Percentiles rank a stretch among this genome's conserved stretches.
Conservation (phyloP, 1,140 invertebrate species). For the Vollenhovia emeryi region DNA sequence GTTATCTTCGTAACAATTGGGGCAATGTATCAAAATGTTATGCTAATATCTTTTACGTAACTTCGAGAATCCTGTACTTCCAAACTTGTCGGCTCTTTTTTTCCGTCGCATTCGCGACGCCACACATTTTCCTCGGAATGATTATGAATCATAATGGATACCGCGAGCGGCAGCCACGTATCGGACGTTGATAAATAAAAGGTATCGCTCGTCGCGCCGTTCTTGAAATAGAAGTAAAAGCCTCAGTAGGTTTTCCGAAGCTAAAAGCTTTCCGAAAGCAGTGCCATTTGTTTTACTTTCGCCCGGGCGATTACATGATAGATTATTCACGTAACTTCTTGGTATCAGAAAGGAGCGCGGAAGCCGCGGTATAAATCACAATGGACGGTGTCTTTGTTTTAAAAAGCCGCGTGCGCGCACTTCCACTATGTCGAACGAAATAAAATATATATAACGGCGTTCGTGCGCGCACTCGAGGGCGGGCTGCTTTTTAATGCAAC, state of each 20-base stretch:
- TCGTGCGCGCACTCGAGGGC: background rate
- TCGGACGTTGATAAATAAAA: constrained; percentile 57
- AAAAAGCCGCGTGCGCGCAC: constrained; percentile 41
- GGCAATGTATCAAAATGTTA: background rate
- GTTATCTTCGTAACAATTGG: background rate
- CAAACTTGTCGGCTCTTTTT: background rate
- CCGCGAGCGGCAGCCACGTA: background rate
- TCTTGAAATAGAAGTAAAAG: constrained; percentile 55
- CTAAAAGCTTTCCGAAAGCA: constrained; percentile 60
- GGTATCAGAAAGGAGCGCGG: constrained; percentile 49
- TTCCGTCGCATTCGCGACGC: background rate
- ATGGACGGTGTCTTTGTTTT: constrained; percentile 55
- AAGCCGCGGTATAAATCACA: constrained; percentile 53
- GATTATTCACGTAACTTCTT: constrained; percentile 56
- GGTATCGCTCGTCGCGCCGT: constrained; percentile 1
- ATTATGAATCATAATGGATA: constrained; percentile 47
- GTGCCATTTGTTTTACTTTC: constrained; percentile 58
- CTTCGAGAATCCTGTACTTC: background rate
- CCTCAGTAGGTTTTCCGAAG: constrained; percentile 40
- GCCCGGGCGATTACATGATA: constrained; percentile 55
- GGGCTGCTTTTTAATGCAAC: constrained; percentile 45
- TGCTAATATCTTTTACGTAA: background rate
- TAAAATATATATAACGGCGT: constrained; percentile 54
- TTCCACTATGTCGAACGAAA: constrained; percentile 24
- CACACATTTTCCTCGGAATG: background rate